These are phyloP conservation scores for Micromys minutus DNA, from an alignment of 2,113 vertebrate species.

Conservation along the genomic window DNA sequence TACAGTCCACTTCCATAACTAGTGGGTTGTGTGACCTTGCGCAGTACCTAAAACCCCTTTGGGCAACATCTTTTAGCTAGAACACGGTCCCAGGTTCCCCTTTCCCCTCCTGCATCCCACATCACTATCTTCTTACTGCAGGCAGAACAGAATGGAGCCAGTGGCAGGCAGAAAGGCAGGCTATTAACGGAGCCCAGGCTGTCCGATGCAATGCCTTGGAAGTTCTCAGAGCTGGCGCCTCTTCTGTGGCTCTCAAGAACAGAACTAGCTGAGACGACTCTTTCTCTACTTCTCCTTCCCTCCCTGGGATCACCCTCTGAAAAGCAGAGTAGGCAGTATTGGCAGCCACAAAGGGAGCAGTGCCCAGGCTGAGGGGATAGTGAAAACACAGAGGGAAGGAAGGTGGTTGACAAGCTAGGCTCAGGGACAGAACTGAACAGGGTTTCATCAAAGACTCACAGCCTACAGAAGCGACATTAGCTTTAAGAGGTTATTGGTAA, in stretches of 20 bases:
- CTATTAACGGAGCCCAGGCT: slow-evolving; percentile 19
- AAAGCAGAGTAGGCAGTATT: neutral
- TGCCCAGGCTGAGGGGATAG: neutral
- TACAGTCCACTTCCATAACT: neutral
- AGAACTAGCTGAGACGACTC: neutral
- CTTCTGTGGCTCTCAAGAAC: neutral
- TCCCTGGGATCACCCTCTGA: neutral
- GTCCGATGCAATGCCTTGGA: neutral
- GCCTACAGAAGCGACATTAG: neutral
- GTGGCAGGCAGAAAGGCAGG: neutral
- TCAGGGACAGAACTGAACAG: neutral
- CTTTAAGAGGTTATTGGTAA: neutral
- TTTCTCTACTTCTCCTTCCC: neutral
- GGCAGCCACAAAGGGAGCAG: neutral
- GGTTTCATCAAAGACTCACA: neutral
- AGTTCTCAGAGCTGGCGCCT: neutral
- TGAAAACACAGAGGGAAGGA: neutral
- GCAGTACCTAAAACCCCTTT: neutral
- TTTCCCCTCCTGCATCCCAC: neutral
- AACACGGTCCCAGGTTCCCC: neutral
- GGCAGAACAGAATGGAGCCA: neutral
- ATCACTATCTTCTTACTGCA: neutral
- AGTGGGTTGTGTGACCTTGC: neutral
- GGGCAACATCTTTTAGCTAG: neutral
- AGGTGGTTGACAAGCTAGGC: neutral